Base-by-base conservation (phyloP, 2,888 invertebrate genomes). In the Troglohyphantes excavatus region DNA sequence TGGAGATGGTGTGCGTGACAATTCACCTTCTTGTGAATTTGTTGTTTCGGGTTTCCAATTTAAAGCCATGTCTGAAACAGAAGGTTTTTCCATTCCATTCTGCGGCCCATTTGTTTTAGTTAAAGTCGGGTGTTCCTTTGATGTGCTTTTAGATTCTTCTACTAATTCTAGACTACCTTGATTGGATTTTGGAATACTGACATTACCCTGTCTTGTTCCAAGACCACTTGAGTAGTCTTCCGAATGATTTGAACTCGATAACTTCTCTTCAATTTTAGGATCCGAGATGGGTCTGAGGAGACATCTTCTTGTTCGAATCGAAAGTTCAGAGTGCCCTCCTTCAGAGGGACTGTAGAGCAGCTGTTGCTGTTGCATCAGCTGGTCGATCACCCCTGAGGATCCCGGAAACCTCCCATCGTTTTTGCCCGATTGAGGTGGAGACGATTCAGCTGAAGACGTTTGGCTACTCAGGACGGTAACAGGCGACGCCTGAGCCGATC, bases 401-500 rank as follows among this genome's bases (percentile, higher is more conserved):
- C 89, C 89, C 5, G 89, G 89, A 78, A 89, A 89, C 13, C 83
- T 29, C 3, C 89, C 89, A n/a, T 89, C 89, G 11, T 70, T 89
- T 53, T 89, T 89, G 0, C 89, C 89, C 6, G 89, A 89, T 29
- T 85, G 90, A 2, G 90, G 90, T 19, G 90, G 90, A 7, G 90
- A 90, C n/a, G 88, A 91, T 26, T 91, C 91, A 3, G 91, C 89
- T 13, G 89, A 89, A 7, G 89, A 89, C 7, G 89, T 89, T 19
- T 89, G 89, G 5, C 86, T 82, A n/a, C 86, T 84, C 13, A 90
- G 67, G 1, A 91, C 87, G 2, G 91, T 91, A 11, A 91, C 82
- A 6, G 91, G 91, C 2, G 91, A 91, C 1, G 91, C 91, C 61
- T 91, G 91, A n/a, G 90, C 86, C 6, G 90, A 90, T 0, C 91